Evolutionary conservation across 2,797 vertebrate species (phyloP).

Genomic region (Erithacus rubecula): DNA sequence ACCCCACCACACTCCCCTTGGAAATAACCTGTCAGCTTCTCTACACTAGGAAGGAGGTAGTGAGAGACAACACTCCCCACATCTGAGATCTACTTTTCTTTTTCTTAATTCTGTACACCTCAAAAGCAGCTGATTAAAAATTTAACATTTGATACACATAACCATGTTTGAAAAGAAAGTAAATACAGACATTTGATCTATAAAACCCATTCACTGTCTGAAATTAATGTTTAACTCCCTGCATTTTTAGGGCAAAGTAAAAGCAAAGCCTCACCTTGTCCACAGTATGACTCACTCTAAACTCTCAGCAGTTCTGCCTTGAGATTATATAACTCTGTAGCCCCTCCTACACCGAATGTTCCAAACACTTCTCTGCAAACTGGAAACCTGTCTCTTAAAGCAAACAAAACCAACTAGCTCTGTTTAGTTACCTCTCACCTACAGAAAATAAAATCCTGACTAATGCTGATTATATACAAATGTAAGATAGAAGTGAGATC

Average conservation of each 20-base stretch:
- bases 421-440: background rate
- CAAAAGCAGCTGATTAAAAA: background rate
- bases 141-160: background rate
- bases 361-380: too few species aligned
- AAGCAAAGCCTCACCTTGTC: background rate
- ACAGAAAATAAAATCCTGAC: background rate
- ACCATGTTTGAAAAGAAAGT: background rate
- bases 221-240: background rate
- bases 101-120: background rate
- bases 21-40: background rate
- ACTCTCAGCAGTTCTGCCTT: background rate
- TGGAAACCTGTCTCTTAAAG: background rate
- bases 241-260: background rate
- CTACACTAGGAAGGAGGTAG: too few species aligned
- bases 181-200: background rate
- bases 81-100: too few species aligned
- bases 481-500: rapidly evolving
- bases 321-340: background rate
- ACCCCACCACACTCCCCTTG: too few species aligned
- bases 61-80: too few species aligned
- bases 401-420: background rate
- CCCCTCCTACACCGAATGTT: background rate
- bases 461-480: background rate
- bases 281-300: background rate
- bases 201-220: background rate